phyloP scores from a whole-genome alignment of 2,888 invertebrate genomes.

The Pterostichus niger region DNA sequence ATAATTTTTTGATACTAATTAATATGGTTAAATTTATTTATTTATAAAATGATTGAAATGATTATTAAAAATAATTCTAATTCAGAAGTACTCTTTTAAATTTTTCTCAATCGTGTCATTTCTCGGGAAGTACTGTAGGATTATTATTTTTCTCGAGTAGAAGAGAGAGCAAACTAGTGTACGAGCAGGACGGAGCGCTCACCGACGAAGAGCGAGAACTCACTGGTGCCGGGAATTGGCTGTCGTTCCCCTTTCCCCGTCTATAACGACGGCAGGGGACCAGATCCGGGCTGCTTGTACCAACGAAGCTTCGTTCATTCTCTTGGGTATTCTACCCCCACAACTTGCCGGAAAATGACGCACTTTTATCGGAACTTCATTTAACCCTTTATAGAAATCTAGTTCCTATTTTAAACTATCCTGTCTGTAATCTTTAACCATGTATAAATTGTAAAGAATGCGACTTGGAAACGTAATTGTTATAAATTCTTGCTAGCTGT shows the following conservation, averaged over 20 bases:
- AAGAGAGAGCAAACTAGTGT: slow-evolving; percentile 19
- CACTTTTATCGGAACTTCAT: slow-evolving; percentile 38
- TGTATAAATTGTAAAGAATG: slow-evolving; percentile 21
- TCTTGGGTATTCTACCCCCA: slow-evolving; percentile 40
- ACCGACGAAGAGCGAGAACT: slow-evolving; percentile 29
- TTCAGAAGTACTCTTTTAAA: not conserved
- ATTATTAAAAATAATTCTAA: slow-evolving; percentile 19
- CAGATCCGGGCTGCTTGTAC: slow-evolving; percentile 51
- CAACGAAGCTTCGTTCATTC: slow-evolving; percentile 31
- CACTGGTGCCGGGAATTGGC: slow-evolving; percentile 60
- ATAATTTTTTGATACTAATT: no score
- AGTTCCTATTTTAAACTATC: slow-evolving; percentile 21
- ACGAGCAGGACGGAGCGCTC: not conserved
- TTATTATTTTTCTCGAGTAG: slow-evolving; percentile 41
- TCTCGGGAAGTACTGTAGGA: slow-evolving; percentile 10
- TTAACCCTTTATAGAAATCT: slow-evolving; percentile 32
- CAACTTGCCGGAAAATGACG: slow-evolving; percentile 37
- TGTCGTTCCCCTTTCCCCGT: slow-evolving; percentile 38
- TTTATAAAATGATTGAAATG: not conserved
- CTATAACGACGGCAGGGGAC: slow-evolving; percentile 14
- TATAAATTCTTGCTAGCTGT: slow-evolving; percentile 27
- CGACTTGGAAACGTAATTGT: slow-evolving; percentile 8
- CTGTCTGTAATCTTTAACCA: not conserved
- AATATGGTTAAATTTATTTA: not conserved
- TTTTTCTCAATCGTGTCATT: slow-evolving; percentile 3